Base-by-base conservation (phyloP, 1,140 invertebrate species). In the Ips typographus region DNA sequence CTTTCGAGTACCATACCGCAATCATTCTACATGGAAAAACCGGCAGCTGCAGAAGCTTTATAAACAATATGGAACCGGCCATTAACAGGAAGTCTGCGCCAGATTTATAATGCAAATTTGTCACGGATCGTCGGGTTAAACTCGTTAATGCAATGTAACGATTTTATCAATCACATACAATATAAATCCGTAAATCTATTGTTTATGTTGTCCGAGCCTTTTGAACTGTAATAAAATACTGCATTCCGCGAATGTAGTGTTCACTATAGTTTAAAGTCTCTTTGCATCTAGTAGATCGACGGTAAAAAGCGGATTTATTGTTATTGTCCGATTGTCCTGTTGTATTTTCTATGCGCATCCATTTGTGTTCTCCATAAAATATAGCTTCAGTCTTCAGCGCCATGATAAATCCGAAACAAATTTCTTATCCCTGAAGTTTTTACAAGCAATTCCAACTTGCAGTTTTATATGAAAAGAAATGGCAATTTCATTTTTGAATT, bases 31-130 rank as follows among this genome's bases (percentile, higher is more conserved):
- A 55, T 6, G 7, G 36, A 55, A 38, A 7, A 55, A 63, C 37
- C 43, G 53, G 41, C 63, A 65, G 63, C 63, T 65, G 63, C 63
- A 44, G 53, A 55, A 65, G 53, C 53, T 65, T 65, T 56, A 65
- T 44, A 56, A 65, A 65, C 43, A 65, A 42, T 56, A 65, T 63
- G 36, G 37, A 55, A 3, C 53, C 63, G 40, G 3, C 38, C 42
- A 37, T 40, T 38, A 65, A 55, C 63, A 65, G 63, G 63, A 65
- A 65, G 51, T 65, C 40, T 44, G 52, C 22, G 51, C 56, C 53
- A 40, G 53, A 65, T 65, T 65, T 65, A 65, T 55, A 65, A 65
- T 65, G 63, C 39, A 65, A 56, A 65, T 65, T 65, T 65, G 63
- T 65, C 51, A 65, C 51, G 63, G 53, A 65, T 65, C 63, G 42